Percentiles rank a stretch among this genome's conserved stretches.
phyloP scores from a whole-genome alignment of 1,140 invertebrate genomes.

The Dinoponera quadriceps region DNA sequence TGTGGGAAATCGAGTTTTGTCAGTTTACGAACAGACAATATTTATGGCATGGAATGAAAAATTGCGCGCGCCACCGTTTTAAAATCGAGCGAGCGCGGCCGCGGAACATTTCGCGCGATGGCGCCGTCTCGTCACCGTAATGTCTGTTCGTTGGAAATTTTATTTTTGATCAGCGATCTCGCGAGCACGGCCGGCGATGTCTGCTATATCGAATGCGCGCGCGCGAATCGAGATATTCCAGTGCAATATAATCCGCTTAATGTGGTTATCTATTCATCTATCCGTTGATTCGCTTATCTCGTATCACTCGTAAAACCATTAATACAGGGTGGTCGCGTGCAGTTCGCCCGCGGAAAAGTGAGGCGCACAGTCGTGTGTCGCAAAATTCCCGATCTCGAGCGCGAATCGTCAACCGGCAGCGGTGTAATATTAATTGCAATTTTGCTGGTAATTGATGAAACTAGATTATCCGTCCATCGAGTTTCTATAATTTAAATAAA shows the following conservation, averaged over 20 bases:
- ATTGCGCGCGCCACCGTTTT: neutral
- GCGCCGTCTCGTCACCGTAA: slow-evolving; percentile 17
- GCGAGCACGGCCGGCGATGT: slow-evolving; percentile 1
- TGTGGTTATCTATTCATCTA: slow-evolving; percentile 51
- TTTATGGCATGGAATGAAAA: slow-evolving; percentile 33
- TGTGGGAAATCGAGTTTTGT: slow-evolving; percentile 38
- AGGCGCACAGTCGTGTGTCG: slow-evolving; percentile 18
- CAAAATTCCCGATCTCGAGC: slow-evolving; percentile 11
- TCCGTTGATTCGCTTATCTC: slow-evolving; percentile 45
- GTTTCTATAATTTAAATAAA: neutral
- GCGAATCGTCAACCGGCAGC: slow-evolving; percentile 2
- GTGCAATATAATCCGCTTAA: slow-evolving; percentile 45
- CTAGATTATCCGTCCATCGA: slow-evolving; percentile 7
- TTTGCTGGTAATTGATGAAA: slow-evolving; percentile 18
- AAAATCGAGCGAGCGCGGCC: slow-evolving; percentile 15
- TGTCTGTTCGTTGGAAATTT: slow-evolving; percentile 35
- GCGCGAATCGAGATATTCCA: slow-evolving; percentile 27
- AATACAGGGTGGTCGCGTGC: slow-evolving; percentile 8
- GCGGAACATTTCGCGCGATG: slow-evolving; percentile 12
- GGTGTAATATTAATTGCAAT: slow-evolving; percentile 40
- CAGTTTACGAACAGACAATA: neutral
- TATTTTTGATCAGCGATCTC: slow-evolving; percentile 41
- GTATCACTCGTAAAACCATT: slow-evolving; percentile 40
- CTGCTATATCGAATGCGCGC: slow-evolving; percentile 42
- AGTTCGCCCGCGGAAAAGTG: slow-evolving; percentile 24